Conservation (phyloP, 2,797 vertebrate species). For the Pangasius mekongensis region DNA sequence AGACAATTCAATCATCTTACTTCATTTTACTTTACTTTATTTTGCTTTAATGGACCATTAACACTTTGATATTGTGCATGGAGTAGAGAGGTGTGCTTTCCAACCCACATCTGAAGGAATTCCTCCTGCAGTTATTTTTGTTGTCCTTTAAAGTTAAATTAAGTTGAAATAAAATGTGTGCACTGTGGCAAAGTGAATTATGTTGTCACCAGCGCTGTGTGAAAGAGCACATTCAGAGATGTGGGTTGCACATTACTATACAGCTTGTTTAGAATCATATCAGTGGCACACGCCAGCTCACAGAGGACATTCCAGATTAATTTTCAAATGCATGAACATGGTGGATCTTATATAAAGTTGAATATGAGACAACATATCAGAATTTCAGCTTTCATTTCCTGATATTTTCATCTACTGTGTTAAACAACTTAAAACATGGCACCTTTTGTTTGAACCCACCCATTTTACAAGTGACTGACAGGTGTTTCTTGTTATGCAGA, state of each 20-base stretch:
- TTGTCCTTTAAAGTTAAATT: neutral
- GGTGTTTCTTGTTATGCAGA: neutral
- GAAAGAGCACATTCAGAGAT: neutral
- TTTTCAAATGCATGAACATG: neutral
- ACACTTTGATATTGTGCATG: neutral
- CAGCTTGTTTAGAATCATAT: neutral
- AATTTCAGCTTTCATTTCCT: neutral
- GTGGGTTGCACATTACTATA: neutral
- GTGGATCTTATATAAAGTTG: neutral
- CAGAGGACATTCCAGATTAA: neutral
- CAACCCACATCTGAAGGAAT: neutral
- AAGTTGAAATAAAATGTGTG: neutral
- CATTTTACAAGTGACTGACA: neutral
- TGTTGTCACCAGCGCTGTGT: neutral
- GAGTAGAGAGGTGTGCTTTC: neutral
- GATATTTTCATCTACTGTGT: neutral
- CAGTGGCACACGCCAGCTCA: neutral
- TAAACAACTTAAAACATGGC: neutral
- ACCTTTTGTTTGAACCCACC: neutral
- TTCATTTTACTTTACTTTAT: neutral
- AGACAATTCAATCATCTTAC: neutral
- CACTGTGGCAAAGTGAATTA: slow-evolving; percentile 6
- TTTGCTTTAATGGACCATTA: neutral
- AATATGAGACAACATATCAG: neutral
- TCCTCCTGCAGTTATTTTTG: neutral